Base-by-base conservation (phyloP, 2,113 vertebrate species). In the Triplophysa rosa region DNA sequence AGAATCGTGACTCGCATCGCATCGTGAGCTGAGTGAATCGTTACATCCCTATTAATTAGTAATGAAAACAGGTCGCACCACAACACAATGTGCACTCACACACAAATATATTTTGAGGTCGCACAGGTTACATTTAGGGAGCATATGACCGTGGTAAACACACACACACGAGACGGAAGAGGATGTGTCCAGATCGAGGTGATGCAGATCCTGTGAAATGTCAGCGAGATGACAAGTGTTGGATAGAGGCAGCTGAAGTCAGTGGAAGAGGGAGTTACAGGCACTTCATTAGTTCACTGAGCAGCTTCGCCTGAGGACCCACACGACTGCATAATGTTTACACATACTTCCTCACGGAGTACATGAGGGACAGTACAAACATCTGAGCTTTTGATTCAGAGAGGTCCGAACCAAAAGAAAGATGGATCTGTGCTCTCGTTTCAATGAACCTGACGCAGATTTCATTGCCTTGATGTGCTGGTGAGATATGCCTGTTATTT, bases 211-310 rank as follows among this genome's bases (percentile, higher is more conserved):
- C 29, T 33, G 4, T 5, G 29, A 33, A 33, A 6, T 1, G 29
- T 33, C 29, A 33, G 29, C 29, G 29, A 33, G 29, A 72, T 21
- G 52, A 54, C n/a, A 72, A 59, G 58, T 40, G 59, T 29, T 72
- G 54, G 59, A 40, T 23, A 4, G n/a, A 37, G 33, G 54, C 79
- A 77, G 83, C 83, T 81, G 82, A 85, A 89, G 86, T 84, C 82
- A 76, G 75, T 73, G 83, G 58, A 52, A 68, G 85, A 80, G 79
- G 82, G 84, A 84, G 88, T 87, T 82, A 79, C 73, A 65, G 26
- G 33, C 80, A 73, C 81, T 81, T 87, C 83, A 85, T 91, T 86
- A 89, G 84, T 84, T 83, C 76, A 70, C 8, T 66, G 84, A 72
- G 78, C 80, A 68, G 83, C 73, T 77, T 82, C 80, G 83, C 78